Conservation (phyloP, 2,113 vertebrate species). For the Serilophus lunatus region DNA sequence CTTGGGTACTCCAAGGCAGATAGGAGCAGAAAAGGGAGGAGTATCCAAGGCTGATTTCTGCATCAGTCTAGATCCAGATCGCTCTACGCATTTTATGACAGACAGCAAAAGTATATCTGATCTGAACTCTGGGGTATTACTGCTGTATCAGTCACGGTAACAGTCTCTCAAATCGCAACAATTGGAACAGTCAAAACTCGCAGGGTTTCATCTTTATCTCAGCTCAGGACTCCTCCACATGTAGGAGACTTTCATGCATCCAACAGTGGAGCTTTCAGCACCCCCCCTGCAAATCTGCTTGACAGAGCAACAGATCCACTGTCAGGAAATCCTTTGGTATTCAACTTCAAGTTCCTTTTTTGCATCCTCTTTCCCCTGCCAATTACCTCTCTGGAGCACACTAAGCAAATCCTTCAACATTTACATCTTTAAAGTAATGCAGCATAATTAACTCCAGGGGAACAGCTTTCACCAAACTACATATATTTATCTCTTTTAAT, state of each 20-base stretch:
- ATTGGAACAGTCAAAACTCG: background rate
- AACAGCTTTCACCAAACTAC: slow-evolving; percentile 34
- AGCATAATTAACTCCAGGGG: slow-evolving; percentile 21
- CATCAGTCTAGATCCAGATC: background rate
- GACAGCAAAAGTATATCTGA: background rate
- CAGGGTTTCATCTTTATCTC: background rate
- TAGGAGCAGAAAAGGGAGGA: background rate
- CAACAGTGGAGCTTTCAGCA: background rate
- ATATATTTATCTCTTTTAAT: slow-evolving; percentile 27
- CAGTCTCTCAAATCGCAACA: background rate
- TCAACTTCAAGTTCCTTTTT: slow-evolving; percentile 19
- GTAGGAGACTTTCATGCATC: background rate
- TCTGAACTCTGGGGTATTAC: background rate
- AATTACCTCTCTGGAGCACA: background rate
- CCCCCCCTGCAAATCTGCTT: background rate
- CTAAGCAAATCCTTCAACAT: slow-evolving; percentile 36
- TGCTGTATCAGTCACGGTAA: background rate
- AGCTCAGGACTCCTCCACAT: background rate
- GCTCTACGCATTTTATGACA: background rate
- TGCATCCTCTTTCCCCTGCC: slow-evolving; percentile 19
- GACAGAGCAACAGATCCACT: background rate
- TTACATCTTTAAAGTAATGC: slow-evolving; percentile 1
- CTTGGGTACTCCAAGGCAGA: background rate
- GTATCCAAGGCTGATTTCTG: background rate
- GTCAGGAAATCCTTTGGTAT: slow-evolving; percentile 6